Conservation (phyloP, 2,113 vertebrate genomes). For the Gavialis gangeticus region DNA sequence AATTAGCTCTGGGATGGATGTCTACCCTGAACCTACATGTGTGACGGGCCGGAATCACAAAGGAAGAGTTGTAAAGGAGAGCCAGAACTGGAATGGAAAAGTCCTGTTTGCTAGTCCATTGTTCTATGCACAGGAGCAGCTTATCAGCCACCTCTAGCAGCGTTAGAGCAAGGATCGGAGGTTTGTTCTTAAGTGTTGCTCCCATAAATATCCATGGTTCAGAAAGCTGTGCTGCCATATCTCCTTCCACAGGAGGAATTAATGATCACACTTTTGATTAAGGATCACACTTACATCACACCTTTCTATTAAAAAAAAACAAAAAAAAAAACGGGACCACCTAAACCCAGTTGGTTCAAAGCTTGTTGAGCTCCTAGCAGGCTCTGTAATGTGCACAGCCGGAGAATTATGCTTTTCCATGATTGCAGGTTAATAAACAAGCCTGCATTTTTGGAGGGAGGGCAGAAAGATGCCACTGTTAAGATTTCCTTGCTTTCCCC, state of each 20-base stretch:
- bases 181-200: background rate
- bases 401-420: conserved; percentile 33
- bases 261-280: conserved; percentile 52
- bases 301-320: conserved; percentile 73
- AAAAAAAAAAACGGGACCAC: conserved; percentile 50
- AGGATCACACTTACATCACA: conserved; percentile 46
- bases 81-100: background rate
- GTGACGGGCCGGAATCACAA: too few species aligned
- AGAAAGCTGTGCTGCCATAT: conserved; percentile 43
- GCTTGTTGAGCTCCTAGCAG: conserved; percentile 65
- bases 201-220: conserved; percentile 61
- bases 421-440: conserved; percentile 26
- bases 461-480: background rate
- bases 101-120: background rate
- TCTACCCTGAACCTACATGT: too few species aligned
- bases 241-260: conserved; percentile 73
- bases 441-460: conserved; percentile 12
- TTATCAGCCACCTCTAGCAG: background rate
- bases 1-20: too few species aligned
- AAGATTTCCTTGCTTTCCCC: background rate
- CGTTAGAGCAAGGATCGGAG: background rate
- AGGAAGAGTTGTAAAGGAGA: background rate
- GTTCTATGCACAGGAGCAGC: background rate
- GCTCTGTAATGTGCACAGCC: conserved; percentile 33
- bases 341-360: conserved; percentile 44